Evolutionary conservation across 2,113 vertebrate genomes (phyloP), one percentile per base, ranked within the genome.

Genomic region (Neopipo cinnamomea): DNA sequence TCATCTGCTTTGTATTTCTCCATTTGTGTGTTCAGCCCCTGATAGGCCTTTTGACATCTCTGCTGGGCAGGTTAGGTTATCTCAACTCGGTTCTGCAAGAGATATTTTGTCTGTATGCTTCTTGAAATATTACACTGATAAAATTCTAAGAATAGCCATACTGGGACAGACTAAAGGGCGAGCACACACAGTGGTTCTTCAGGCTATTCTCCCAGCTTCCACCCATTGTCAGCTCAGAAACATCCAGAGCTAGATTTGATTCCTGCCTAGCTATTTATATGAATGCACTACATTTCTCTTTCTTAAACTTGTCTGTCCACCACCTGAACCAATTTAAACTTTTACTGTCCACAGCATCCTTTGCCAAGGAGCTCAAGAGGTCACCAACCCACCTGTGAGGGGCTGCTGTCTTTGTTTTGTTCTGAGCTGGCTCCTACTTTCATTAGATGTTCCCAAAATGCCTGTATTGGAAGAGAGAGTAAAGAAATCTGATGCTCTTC

Each of bases 141-240:
- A 81, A 77, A 77, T 71, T 66, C 91, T 66, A 81, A 70, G 74
- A 88, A 92, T 14, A 94, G 79, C 46, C n/a, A 15, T 74, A 46
- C 6, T 37, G 63, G 44, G 85, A 27, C 46, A 70, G 71, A 39
- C 17, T 23, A 42, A 49, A 1, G 10, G 41, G 66, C 0, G 37
- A 75, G 74, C 19, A 33, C 42, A 79, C 8, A 21, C 14, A 42
- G 12, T 42, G 30, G 7, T 53, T 28, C 79, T 88, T 58, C 20
- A 13, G 1, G 12, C 74, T 49, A 30, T 15, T 41, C 11, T 53
- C 55, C 23, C 3, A 4, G 46, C 25, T 66, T 86, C 28, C 42
- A 66, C 19, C 14, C 21, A 3, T 1, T 75, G 58, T 7, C 59
- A 71, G 46, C 63, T 77, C 42, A 84, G 30, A 65, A 56, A 79